These are phyloP conservation scores for Andrena camellia DNA, from an alignment of 2,888 invertebrate species.

Conservation along the genomic window DNA sequence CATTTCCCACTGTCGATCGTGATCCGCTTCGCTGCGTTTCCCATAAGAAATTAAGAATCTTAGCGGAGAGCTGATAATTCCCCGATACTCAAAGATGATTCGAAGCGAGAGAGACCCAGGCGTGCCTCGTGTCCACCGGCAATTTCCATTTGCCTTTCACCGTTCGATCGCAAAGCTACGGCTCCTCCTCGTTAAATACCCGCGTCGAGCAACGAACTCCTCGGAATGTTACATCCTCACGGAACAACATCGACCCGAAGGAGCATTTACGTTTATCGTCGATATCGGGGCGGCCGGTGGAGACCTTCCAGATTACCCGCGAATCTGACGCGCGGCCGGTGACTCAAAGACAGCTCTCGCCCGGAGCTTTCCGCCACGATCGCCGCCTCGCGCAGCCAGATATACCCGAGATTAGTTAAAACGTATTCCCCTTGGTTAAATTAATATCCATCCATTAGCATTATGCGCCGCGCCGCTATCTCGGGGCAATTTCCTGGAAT, in stretches of 20 bases:
- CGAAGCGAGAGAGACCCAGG: background rate
- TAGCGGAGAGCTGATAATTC: background rate
- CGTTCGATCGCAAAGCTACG: background rate
- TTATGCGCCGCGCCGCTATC: constrained; percentile 48
- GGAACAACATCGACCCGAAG: background rate
- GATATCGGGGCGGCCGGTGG: constrained; percentile 14
- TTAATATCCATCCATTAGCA: constrained; percentile 66
- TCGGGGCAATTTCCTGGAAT: constrained; percentile 54
- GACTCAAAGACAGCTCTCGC: no score
- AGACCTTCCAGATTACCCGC: constrained; percentile 29
- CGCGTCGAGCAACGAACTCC: background rate
- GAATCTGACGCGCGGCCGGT: background rate
- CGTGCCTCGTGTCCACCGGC: background rate
- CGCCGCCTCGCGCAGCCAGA: background rate
- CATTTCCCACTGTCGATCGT: no score
- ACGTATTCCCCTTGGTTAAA: constrained; percentile 48
- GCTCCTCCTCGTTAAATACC: background rate
- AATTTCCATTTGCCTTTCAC: constrained; percentile 2
- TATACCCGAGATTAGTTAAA: constrained; percentile 51
- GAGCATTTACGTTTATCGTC: constrained; percentile 11
- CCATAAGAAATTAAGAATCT: background rate
- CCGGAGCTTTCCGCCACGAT: background rate
- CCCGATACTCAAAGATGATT: background rate
- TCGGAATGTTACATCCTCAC: background rate
- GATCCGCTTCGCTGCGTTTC: no score